Evolutionary conservation across 2,797 vertebrate genomes (phyloP), one percentile per base, ranked within the genome.

Genomic region (Tarsius wallacei): DNA sequence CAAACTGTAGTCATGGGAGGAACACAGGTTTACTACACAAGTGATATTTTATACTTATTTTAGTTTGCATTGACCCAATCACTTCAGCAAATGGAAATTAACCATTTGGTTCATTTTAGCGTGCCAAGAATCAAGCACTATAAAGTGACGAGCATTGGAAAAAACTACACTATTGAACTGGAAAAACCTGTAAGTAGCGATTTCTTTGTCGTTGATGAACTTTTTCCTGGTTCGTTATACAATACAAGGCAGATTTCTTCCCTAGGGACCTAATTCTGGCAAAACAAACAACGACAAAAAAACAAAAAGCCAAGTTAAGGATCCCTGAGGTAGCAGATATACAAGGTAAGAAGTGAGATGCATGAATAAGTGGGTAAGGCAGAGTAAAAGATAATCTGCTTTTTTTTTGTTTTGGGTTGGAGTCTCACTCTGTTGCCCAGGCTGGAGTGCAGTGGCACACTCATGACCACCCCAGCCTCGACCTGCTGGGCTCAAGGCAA

Each of bases 171-270:
- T 47, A 98, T 99, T 1, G 96, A 98, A 89, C n/a, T 99, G 87
- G 98, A 99, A 95, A 98, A 96, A 71, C 97, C 85, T 74, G 98
- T 99, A 97, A 97, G 98, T 98, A 96, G 92, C n/a, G 96, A 68
- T 90, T 92, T 96, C 55, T 76, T 97, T 77, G 19, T 42, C 87
- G 71, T 28, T 82, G 51, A 73, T 70, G 13, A 59, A 51, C 73
- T 94, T 95, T 76, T 28, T 94, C 13, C 17, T 77, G 4, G 33
- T 93, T 61, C 57, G 63, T 81, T 81, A 49, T 1, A 85, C 33
- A 95, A 91, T 66, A 53, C n/a, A 83, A 63, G 53, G 21, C 33
- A 96, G 51, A 42, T 1, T 33, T 81, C 21, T 84, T 94, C 31
- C 15, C 24, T 15, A 53, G 28, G 33, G 80, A 61, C 24, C 33